Conservation (phyloP, 2,113 vertebrate genomes). For the Mobula birostris region DNA sequence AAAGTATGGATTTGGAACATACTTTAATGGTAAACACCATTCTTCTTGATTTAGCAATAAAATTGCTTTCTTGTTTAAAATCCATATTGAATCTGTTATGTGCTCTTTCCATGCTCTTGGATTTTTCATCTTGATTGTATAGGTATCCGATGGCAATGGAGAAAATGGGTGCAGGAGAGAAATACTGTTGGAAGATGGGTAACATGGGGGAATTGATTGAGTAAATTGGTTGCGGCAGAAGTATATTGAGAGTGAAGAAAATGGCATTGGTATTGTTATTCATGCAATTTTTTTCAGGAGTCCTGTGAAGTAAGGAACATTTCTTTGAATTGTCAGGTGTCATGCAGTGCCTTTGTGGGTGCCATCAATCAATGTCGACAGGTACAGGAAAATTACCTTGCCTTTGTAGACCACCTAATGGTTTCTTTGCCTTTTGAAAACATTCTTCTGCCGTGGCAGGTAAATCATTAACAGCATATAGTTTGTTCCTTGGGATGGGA, state of each 20-base stretch:
- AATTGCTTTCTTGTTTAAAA: neutral
- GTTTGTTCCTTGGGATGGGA: neutral
- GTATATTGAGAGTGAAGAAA: neutral
- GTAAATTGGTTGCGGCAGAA: neutral
- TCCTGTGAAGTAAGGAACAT: neutral
- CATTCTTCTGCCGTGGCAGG: neutral
- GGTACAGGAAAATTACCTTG: slow-evolving; percentile 6
- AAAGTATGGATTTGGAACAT: neutral
- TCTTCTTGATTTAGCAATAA: too few species aligned
- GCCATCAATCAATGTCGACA: slow-evolving; percentile 6
- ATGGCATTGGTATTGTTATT: neutral
- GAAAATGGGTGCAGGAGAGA: neutral
- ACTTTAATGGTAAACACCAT: neutral
- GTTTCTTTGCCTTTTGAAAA: neutral
- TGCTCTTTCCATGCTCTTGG: neutral
- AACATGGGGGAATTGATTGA: too few species aligned
- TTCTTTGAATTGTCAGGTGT: neutral
- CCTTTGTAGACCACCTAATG: slow-evolving; percentile 15
- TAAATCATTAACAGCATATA: neutral
- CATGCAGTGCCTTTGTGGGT: neutral
- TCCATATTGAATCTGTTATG: neutral
- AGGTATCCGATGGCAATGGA: neutral
- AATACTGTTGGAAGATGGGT: too few species aligned
- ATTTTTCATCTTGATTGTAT: neutral
- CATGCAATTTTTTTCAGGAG: neutral